Evolutionary conservation across 2,888 invertebrate genomes (phyloP).

Genomic region (Digitonthophagus gazella): DNA sequence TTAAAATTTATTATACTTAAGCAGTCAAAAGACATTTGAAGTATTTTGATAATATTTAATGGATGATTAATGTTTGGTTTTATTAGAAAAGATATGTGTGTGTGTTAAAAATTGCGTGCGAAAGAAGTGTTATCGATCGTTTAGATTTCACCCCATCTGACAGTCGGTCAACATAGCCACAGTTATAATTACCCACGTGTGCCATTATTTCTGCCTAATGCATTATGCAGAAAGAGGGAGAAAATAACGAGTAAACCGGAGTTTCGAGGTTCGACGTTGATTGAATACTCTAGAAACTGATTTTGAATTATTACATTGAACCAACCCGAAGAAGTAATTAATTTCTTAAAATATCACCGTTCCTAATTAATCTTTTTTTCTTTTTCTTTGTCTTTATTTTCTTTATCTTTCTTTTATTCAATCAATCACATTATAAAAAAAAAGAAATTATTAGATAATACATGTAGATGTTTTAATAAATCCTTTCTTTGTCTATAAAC

Average conservation of each 20-base stretch:
- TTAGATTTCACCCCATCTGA: conserved; percentile 2
- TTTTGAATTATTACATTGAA: background rate
- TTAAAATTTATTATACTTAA: too few species aligned
- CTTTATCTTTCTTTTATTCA: too few species aligned
- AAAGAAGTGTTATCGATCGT: conserved; percentile 3
- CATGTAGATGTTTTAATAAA: background rate
- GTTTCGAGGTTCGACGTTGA: background rate
- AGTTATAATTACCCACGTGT: conserved; percentile 13
- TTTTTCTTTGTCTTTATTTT: too few species aligned
- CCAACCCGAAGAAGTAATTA: background rate
- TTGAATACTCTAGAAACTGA: background rate
- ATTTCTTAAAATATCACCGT: too few species aligned
- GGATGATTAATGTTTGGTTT: too few species aligned
- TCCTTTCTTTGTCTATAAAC: background rate
- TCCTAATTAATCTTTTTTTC: too few species aligned
- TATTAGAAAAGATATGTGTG: too few species aligned
- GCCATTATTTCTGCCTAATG: conserved; percentile 2
- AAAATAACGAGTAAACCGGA: background rate
- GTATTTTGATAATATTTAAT: too few species aligned
- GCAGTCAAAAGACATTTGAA: too few species aligned
- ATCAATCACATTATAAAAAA: too few species aligned
- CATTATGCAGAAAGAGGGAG: background rate
- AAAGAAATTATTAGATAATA: too few species aligned
- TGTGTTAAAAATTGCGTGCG: conserved; percentile 7
- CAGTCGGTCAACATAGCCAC: conserved; percentile 1